phyloP scores from a whole-genome alignment of 2,113 vertebrate genomes.

The Eclectus roratus region DNA sequence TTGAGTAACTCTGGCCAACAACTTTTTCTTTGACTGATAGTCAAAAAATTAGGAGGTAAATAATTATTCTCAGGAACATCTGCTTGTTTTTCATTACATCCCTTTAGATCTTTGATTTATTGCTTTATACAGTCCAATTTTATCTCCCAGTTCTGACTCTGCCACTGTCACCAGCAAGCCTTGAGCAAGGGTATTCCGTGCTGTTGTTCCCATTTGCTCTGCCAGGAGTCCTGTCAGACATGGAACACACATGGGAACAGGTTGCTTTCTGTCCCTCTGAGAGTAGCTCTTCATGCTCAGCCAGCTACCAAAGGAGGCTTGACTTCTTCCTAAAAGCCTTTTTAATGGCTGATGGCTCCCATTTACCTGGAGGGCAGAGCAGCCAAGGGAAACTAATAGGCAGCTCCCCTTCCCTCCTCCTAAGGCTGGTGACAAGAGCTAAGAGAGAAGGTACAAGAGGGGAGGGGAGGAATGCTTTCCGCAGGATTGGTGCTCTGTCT shows the following conservation, averaged over 20 bases:
- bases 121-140: fast-evolving
- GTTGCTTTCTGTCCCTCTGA: conserved; percentile 34
- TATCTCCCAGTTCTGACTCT: neutral
- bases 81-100: neutral
- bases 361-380: conserved; percentile 74
- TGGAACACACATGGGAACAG: neutral
- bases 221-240: neutral
- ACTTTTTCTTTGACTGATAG: neutral
- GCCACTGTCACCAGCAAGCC: neutral
- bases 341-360: conserved; percentile 67
- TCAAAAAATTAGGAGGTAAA: neutral
- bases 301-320: neutral
- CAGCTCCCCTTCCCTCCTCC: neutral
- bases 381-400: conserved; percentile 56
- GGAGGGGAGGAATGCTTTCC: neutral
- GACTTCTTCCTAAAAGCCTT: conserved; percentile 71
- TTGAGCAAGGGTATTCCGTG: neutral
- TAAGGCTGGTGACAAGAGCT: conserved; percentile 21
- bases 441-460: neutral
- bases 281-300: conserved; percentile 48
- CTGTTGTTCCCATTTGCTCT: neutral
- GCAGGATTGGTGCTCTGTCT: conserved; percentile 19
- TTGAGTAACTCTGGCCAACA: neutral
- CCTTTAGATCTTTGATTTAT: neutral
- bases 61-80: neutral